Base-by-base conservation (phyloP, 2,113 vertebrate species). In the Periophthalmodon schlosseri region DNA sequence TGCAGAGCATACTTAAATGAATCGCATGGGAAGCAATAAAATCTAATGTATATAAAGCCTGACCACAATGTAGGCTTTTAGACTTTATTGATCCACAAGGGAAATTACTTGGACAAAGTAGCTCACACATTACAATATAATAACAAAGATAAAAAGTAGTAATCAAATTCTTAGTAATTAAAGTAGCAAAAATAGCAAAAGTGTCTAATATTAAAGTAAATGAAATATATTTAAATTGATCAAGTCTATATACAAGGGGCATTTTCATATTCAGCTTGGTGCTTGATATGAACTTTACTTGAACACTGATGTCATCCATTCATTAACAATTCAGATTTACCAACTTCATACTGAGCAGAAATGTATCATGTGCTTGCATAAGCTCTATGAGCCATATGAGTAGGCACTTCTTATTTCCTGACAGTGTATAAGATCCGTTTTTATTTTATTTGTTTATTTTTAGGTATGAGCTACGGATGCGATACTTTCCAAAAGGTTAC, bases 401-500 rank as follows among this genome's bases (percentile, higher is more conserved):
- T 77, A 68, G 67, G 68, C 50, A 1, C 24, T 73, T 66, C 69
- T 67, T 36, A 20, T n/a, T 79, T 2, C 70, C 61, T 50, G 60
- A 60, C 46, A 46, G 14, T 4, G 9, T 34, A 23, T 71, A 24
- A 28, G 44, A 66, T 39, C 47, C 20, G 20, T 66, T 73, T 73
- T 2, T 33, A 20, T 47, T 39, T 73, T 5, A 34, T 57, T 52
- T 11, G 52, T 7, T 36, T 7, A 68, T 64, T 7, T 36, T 75
- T 90, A 99, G 98, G 77, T 99, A 99, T 49, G 98, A 99, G 86
- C 84, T 99, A 70, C 95, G 98, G 78, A 96, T 99, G 90, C 96
- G 98, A 18, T 99, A 99, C 86, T 93, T 99, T 88, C 97, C 98
- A 39, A 99, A 99, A 95, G 96, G 96, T 89, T 99, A 97, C 92